These are phyloP conservation scores for Coreoperca whiteheadi DNA, from an alignment of 2,113 vertebrate genomes.

Conservation along the genomic window DNA sequence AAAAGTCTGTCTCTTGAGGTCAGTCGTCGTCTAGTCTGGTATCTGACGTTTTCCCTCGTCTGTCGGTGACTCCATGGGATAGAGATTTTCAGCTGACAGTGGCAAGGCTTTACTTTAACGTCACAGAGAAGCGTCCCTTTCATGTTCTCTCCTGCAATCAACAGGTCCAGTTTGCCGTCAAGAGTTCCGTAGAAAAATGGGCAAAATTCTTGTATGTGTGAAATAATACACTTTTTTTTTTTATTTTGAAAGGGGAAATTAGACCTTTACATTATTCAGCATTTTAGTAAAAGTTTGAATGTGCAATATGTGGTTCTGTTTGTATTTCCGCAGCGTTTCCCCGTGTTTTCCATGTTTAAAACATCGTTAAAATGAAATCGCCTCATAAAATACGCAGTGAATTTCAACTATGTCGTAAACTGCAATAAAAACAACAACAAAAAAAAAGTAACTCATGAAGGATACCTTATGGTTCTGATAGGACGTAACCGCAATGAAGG, in stretches of 20 bases:
- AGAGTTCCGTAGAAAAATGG: background rate
- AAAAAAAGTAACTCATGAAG: background rate
- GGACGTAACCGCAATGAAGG: conserved; percentile 97
- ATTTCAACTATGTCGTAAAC: background rate
- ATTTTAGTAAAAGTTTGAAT: background rate
- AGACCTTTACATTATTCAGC: background rate
- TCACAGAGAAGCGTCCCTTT: conserved; percentile 3
- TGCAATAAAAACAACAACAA: background rate
- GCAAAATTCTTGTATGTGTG: background rate
- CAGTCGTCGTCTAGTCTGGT: conserved; percentile 59
- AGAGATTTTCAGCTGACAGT: conserved; percentile 48
- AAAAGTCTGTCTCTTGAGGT: conserved; percentile 62
- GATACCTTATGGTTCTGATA: conserved; percentile 98
- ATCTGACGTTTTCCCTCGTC: conserved; percentile 57
- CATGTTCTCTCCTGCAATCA: background rate
- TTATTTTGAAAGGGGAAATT: background rate
- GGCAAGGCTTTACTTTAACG: conserved; percentile 22
- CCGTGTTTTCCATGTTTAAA: background rate
- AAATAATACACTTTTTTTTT: background rate
- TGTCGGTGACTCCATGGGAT: conserved; percentile 57
- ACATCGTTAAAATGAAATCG: conserved; percentile 12
- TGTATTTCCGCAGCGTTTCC: background rate
- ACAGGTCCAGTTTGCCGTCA: background rate
- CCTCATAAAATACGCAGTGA: conserved; percentile 9
- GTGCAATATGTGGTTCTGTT: background rate